These are phyloP conservation scores for Osmerus mordax DNA, from an alignment of 2,113 vertebrate species.

Conservation along the genomic window DNA sequence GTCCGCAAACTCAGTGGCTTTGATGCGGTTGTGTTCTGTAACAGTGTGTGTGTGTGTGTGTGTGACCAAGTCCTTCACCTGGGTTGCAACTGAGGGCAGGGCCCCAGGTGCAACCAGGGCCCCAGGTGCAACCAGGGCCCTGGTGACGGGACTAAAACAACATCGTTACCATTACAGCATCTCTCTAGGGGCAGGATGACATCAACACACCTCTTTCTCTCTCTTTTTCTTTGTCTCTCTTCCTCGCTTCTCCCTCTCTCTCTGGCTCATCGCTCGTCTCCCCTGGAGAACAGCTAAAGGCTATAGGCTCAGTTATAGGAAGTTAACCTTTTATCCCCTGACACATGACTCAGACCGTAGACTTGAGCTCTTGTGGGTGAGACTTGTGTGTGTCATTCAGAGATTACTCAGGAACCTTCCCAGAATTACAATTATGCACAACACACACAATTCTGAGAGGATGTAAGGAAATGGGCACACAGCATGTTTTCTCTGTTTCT, in stretches of 20 bases:
- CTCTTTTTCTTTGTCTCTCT: neutral
- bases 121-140: neutral
- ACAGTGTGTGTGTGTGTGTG: neutral
- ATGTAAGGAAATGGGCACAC: neutral
- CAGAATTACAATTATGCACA: no score
- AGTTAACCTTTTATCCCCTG: constrained; percentile 23
- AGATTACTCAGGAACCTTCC: no score
- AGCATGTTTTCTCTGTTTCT: neutral
- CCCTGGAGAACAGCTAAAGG: constrained; percentile 33
- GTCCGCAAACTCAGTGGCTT: no score
- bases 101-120: neutral
- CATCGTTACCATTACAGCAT: constrained; percentile 13
- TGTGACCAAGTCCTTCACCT: neutral
- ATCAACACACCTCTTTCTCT: constrained; percentile 2
- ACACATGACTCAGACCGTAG: constrained; percentile 34
- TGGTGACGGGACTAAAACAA: constrained; percentile 17
- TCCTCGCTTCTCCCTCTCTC: neutral
- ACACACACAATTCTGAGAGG: no score
- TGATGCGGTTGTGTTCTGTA: neutral
- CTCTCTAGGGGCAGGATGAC: constrained; percentile 17
- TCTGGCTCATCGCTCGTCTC: constrained; percentile 20
- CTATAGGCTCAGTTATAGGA: constrained; percentile 39
- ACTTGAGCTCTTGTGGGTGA: no score
- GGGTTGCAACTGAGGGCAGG: constrained; percentile 27
- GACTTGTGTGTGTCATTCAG: no score